Base-by-base conservation (phyloP, 1,140 invertebrate genomes). In the Cyclargus thomasi region DNA sequence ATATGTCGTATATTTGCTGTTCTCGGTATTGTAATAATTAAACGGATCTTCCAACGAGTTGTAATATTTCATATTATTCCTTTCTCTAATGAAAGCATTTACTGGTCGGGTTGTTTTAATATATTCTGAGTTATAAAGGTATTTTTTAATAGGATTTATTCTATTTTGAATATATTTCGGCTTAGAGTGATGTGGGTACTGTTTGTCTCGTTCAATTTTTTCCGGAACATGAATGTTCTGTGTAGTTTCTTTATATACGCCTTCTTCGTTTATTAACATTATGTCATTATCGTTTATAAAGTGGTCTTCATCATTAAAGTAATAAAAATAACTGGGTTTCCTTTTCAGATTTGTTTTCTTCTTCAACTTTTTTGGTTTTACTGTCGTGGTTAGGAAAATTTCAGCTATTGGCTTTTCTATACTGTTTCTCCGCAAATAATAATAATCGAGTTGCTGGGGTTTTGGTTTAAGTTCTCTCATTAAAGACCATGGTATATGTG, bases 71-170 rank as follows among this genome's bases (percentile, higher is more conserved):
- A 29, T 67, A 17, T 35, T 53, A 35, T 17, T 67, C 64, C 53
- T 55, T 18, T 55, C 53, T 10, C 55, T 1, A 5, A 11, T 20
- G 7, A 20, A 59, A 8, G 7, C 23, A 20, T n/a, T 35, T 63
- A n/a, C 63, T 36, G 17, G 36, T 63, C 7, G 65, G 20, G 69
- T 72, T 8, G 64, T 14, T 22, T 57, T 67, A 10, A 59, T 17
- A 20, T 64, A 67, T 47, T 74, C 64, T 4, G 11, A 70, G 14
- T 76, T 75, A 11, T 72, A 69, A 11, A 86, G 35, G 65, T 76
- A 77, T 20, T 68, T 82, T 68, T 76, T 73, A 18, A 84, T 73
- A 17, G 72, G 81, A 65, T 83, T 72, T 14, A 82, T 75, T 73
- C 75, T 76, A 20, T 82, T 75, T 66, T 80, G 69, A 11, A 84